Base-by-base conservation (phyloP, 2,113 vertebrate genomes). In the Pardalotus punctatus region DNA sequence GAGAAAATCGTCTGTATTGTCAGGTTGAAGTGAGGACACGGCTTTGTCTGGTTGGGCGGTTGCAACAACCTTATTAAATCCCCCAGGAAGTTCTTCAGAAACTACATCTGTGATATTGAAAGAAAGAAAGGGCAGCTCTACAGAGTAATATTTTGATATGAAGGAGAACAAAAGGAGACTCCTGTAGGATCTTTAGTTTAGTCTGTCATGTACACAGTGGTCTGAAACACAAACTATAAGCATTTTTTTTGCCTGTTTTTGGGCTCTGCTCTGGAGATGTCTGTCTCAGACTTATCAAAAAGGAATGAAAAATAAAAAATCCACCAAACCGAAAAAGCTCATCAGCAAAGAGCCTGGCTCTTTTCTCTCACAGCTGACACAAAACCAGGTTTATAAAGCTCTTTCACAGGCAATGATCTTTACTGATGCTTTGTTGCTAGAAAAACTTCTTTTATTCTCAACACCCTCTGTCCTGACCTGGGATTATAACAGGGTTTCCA, bases 21-120 rank as follows among this genome's bases (percentile, higher is more conserved):
- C 42, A 65, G 82, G 79, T 64, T 93, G 82, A 92, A 85, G 58
- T 33, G 57, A 95, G 94, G 90, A 93, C 74, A 90, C 5, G 2
- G 70, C 79, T 96, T 90, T 82, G 72, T 66, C 48, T 92, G 77
- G 25, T 8, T 48, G 67, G 58, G 83, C 0, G 4, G 82, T 71
- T 81, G 60, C 81, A 83, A 81, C 81, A 94, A 76, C 82, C 82
- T 88, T 83, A 92, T 90, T 83, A 86, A 88, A 70, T 92, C 78
- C 84, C 84, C 58, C 78, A 74, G 56, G 48, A 97, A 91, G 51
- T 89, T 74, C 56, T 81, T 91, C 61, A 76, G 51, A 89, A 95
- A 74, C 77, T 47, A 64, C 5, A 3, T 33, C 86, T 86, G 69
- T 77, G 83, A 57, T 69, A 88, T 57, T 83, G 53, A 77, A 95